Evolutionary conservation across 23 tunicate genomes (phyloP).

Genomic region (Aplidium turbinatum): DNA sequence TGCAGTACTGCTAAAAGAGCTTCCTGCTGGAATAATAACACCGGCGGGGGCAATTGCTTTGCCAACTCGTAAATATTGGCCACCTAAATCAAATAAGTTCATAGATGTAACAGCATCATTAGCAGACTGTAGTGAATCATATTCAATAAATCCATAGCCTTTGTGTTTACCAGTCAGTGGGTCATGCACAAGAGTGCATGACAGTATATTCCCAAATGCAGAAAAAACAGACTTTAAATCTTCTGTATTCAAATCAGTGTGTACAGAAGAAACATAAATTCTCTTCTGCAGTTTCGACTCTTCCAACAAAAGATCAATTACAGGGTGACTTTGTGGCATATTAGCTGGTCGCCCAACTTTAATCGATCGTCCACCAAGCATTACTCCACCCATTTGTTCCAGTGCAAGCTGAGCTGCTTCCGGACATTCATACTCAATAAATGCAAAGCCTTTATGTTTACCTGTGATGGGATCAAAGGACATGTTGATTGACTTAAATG

Average conservation of each 20-base stretch:
- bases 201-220: constrained; percentile 86
- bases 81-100: constrained; percentile 97
- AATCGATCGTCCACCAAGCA: constrained; percentile 77
- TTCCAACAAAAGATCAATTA: constrained; percentile 79
- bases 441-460: constrained; percentile 96
- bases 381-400: constrained; percentile 93
- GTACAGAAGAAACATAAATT: constrained; percentile 87
- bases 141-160: constrained; percentile 97
- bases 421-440: constrained; percentile 95
- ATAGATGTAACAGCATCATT: constrained; percentile 92
- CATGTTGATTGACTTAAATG: constrained; percentile 90
- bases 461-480: constrained; percentile 95
- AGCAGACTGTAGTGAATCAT: constrained; percentile 79
- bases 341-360: constrained; percentile 96
- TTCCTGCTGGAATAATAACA: constrained; percentile 70
- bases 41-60: constrained; percentile 88
- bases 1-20: constrained; percentile 58
- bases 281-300: constrained; percentile 76
- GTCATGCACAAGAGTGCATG: constrained; percentile 79
- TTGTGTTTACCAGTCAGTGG: constrained; percentile 81
- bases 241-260: constrained; percentile 71
- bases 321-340: constrained; percentile 95
- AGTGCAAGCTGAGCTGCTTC: constrained; percentile 97
- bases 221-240: constrained; percentile 92
- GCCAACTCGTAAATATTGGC: constrained; percentile 93